A percentile compares a stretch with the other conserved stretches of the same genome.
phyloP scores from a whole-genome alignment of 2,888 invertebrate genomes.

The Diaperis boleti region DNA sequence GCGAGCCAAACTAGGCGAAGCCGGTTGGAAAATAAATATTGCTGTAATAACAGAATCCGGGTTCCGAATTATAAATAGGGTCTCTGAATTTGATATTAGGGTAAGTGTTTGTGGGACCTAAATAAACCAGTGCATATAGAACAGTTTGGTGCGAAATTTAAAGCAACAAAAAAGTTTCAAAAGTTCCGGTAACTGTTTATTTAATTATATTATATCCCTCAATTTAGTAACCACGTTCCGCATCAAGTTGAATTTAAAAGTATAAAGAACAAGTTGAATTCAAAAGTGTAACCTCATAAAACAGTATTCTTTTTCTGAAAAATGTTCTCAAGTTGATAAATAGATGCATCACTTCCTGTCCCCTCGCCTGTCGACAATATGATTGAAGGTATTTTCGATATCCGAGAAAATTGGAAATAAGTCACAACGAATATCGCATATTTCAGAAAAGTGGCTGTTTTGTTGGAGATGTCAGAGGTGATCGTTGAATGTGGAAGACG shows the following conservation, averaged over 20 bases:
- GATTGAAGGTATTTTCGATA: conserved; percentile 37
- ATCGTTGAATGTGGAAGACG: neutral
- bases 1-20: neutral
- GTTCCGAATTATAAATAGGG: conserved; percentile 16
- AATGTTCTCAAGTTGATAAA: conserved; percentile 16
- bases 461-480: neutral
- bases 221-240: too few relatives aligned
- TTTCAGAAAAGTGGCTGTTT: neutral
- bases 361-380: conserved; percentile 29
- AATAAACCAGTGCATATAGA: conserved; percentile 26
- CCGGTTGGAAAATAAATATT: conserved; percentile 25
- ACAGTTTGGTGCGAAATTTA: too few relatives aligned
- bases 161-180: too few relatives aligned
- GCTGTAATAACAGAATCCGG: conserved; percentile 19
- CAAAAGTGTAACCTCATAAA: too few relatives aligned
- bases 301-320: too few relatives aligned
- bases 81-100: conserved; percentile 35
- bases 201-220: too few relatives aligned
- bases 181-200: too few relatives aligned
- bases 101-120: conserved; percentile 26
- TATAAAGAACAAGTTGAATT: too few relatives aligned
- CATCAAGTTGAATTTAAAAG: too few relatives aligned
- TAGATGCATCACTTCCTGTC: conserved; percentile 25
- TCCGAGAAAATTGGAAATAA: conserved; percentile 35
- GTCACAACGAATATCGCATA: conserved; percentile 10